Evolutionary conservation across 2,797 vertebrate species (phyloP), one percentile per base, ranked within the genome.

Genomic region (Sardinella longiceps): DNA sequence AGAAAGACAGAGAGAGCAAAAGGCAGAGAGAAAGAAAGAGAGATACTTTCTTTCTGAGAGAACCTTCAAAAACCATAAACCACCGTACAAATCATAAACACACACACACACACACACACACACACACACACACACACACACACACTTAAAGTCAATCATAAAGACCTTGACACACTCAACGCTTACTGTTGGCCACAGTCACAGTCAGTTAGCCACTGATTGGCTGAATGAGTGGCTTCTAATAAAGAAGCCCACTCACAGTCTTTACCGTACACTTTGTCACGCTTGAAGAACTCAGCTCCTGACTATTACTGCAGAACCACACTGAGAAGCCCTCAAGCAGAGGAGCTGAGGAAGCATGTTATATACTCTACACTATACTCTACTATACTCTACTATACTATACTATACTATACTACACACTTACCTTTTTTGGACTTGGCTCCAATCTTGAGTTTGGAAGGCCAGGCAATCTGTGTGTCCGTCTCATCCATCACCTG

Each of bases 401-500:
- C n/a, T n/a, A n/a, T n/a, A n/a, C n/a, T n/a, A n/a, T n/a, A n/a
- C n/a, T n/a, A n/a, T n/a, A n/a, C n/a, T n/a, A n/a, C n/a, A n/a
- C n/a, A 43, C 6, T 91, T 84, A 96, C 95, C 95, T 94, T 96
- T 96, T 92, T 96, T 96, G 83, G 95, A 96, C 89, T 96, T 96
- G 53, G 95, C 95, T 86, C 95, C 95, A 1, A 96, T 96, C 91
- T 96, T 96, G 77, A 96, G 90, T 89, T 96, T 96, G 84, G 95
- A 96, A 0, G 95, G 95, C 95, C 95, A 96, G 33, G 95, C 95
- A 80, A 96, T 96, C 89, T 96, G 95, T 1, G 95, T 96, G 88
- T 95, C 93, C 80, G 95, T 96, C 87, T 96, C 95, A 88, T 96
- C 95, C 95, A 96, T 96, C 86, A 96, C 93, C 95, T 96, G 92